phyloP scores from a whole-genome alignment of 2,797 vertebrate species.

The Spondyliosoma cantharus region DNA sequence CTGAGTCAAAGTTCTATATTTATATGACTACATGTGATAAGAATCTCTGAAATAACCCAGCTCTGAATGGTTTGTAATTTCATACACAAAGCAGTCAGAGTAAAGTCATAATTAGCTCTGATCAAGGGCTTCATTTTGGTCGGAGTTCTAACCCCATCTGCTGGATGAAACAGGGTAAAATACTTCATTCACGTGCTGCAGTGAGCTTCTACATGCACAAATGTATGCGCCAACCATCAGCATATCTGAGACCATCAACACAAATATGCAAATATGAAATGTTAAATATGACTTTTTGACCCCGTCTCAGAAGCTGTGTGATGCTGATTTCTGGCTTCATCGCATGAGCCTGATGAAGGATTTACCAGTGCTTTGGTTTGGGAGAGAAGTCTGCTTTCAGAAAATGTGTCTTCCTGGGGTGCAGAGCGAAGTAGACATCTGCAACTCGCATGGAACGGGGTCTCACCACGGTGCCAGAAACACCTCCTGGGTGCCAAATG shows the following conservation, averaged over 20 bases:
- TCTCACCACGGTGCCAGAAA: constrained; percentile 62
- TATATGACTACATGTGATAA: not conserved
- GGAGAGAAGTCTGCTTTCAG: constrained; percentile 20
- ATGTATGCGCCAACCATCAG: not conserved
- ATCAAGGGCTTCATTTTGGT: not conserved
- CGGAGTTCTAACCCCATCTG: constrained; percentile 65
- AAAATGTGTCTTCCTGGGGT: constrained; percentile 35
- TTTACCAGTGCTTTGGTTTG: constrained; percentile 26
- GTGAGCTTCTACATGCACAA: not conserved
- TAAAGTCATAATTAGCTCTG: not conserved
- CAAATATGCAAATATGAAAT: constrained; percentile 1
- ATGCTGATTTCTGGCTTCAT: constrained; percentile 35
- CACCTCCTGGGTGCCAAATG: constrained; percentile 53
- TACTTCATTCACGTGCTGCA: not conserved
- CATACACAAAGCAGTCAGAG: not conserved
- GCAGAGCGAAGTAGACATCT: constrained; percentile 37
- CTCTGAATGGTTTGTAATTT: not conserved
- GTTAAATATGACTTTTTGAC: constrained; percentile 6
- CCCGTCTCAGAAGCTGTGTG: not conserved
- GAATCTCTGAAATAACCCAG: not conserved
- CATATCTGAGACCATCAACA: not conserved
- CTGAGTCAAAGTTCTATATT: not conserved
- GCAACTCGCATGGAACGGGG: constrained; percentile 11
- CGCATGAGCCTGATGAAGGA: constrained; percentile 21
- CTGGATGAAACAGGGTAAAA: constrained; percentile 46